Base-by-base conservation (phyloP, 92 coral and sea anemone species). In the Porites lobata region DNA sequence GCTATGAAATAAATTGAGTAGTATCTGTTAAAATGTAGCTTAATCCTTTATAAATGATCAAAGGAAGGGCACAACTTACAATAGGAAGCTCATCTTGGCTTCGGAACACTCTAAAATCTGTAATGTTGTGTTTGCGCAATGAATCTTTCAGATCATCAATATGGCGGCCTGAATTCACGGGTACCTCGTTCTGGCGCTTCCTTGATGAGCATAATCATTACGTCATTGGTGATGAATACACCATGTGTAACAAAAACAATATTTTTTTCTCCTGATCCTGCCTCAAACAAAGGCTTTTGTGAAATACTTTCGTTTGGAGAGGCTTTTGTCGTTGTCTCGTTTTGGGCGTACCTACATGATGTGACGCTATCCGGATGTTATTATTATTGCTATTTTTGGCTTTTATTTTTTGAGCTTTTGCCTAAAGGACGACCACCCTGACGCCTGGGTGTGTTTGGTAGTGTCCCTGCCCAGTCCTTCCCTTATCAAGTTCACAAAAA, bases 61-160 rank as follows among this genome's bases (percentile, higher is more conserved):
- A 71, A 38, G 19, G 54, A 57, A 56, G 22, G 56, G 26, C 19
- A n/a, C 51, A 66, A 96, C 99, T 96, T 89, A 96, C 99, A 96
- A 96, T 78, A 96, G 96, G 96, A 96, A 96, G 99, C 98, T 96
- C 99, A 96, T 96, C 65, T 92, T 91, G 85, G 70, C 86, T 80
- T 51, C 51, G 21, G 87, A 84, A 77, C 88, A 72, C 94, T 73
- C 81, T 65, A 18, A 29, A 85, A 75, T 21, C 43, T 38, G 62
- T 77, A 78, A 74, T 57, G 87, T 21, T 56, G 47, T 79, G 68
- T 43, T 75, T 56, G 24, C 74, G 75, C 87, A 86, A 38, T 66
- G 73, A 43, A 20, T 38, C 51, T 10, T 58, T 26, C 5, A 17
- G 13, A 18, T 51, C 86, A 50, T 69, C 76, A 90, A 90, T 80